Evolutionary conservation across 1,140 invertebrate species (phyloP).

Genomic region (Meloidogyne floridensis): DNA sequence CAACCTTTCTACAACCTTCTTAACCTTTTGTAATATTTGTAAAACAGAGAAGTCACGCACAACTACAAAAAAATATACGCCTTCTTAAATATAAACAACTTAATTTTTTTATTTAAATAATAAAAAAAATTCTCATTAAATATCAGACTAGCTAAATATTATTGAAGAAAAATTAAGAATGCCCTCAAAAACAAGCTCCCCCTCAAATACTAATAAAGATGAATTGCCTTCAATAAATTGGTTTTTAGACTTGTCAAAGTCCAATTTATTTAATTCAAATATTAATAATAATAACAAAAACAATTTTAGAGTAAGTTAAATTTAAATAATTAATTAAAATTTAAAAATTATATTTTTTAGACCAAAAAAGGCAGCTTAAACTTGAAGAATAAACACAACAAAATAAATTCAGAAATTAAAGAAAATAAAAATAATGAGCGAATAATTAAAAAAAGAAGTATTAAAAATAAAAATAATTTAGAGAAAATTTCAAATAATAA

Average conservation of each 20-base stretch:
- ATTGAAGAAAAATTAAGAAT: background rate
- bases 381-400: background rate
- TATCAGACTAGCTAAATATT: background rate
- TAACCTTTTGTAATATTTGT: too few relatives aligned
- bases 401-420: background rate
- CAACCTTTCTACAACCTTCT: too few relatives aligned
- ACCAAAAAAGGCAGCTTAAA: background rate
- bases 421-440: background rate
- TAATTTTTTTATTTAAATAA: too few relatives aligned
- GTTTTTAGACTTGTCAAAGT: constrained; percentile 4
- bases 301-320: background rate
- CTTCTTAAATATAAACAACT: too few relatives aligned
- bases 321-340: background rate
- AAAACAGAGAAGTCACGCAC: too few relatives aligned
- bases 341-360: background rate
- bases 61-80: too few relatives aligned
- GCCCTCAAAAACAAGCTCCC: background rate
- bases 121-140: background rate
- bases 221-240: background rate
- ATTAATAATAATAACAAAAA: background rate
- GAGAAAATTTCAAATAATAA: too few relatives aligned
- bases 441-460: too few relatives aligned
- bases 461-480: too few relatives aligned
- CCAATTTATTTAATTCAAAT: background rate
- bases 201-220: background rate